These are phyloP conservation scores for Naja naja DNA, from an alignment of 2,113 vertebrate genomes.

Conservation along the genomic window DNA sequence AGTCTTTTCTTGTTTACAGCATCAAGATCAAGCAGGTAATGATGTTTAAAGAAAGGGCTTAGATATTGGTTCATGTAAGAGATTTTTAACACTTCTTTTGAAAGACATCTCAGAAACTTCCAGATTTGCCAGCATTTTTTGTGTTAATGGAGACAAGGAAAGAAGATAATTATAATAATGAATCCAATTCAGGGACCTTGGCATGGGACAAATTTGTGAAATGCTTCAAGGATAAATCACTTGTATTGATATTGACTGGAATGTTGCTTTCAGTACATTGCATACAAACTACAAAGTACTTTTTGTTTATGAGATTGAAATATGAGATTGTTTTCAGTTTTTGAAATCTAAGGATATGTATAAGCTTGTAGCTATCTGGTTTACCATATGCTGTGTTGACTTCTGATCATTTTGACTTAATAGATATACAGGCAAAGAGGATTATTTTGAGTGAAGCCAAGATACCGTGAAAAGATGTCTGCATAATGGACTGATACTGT, in stretches of 20 bases:
- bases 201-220: neutral
- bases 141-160: neutral
- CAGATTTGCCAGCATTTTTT: neutral
- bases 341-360: neutral
- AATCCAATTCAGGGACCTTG: neutral
- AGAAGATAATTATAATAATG: neutral
- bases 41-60: neutral
- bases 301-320: neutral
- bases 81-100: neutral
- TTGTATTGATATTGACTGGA: neutral
- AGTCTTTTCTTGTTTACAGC: neutral
- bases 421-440: neutral
- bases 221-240: neutral
- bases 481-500: neutral
- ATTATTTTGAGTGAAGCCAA: neutral
- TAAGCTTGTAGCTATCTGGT: neutral
- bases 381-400: neutral
- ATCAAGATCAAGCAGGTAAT: neutral
- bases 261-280: neutral
- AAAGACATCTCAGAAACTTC: neutral
- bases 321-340: neutral
- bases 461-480: neutral
- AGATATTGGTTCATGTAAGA: neutral
- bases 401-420: neutral
- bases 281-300: neutral